Percentiles rank a stretch among this genome's conserved stretches.
These are phyloP conservation scores for Apamea sordens DNA, from an alignment of 2,888 invertebrate species.

Conservation along the genomic window DNA sequence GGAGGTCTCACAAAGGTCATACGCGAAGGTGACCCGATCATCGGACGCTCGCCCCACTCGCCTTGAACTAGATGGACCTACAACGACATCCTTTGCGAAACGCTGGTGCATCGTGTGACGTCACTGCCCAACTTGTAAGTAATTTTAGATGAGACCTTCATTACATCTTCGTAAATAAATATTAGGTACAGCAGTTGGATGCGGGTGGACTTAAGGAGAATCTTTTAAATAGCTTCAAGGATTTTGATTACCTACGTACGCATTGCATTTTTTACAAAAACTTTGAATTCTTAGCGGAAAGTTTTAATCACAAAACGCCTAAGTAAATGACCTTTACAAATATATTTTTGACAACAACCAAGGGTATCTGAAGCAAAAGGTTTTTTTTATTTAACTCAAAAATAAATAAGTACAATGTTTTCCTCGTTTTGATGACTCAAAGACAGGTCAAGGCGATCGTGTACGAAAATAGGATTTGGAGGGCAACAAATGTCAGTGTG, in stretches of 20 bases:
- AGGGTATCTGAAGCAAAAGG: not conserved
- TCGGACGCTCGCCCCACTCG: constrained; percentile 77
- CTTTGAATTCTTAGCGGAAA: not conserved
- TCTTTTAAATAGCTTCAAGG: not conserved
- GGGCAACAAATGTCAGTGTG: constrained; percentile 31
- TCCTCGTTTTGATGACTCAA: constrained; percentile 38
- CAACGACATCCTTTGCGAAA: constrained; percentile 77
- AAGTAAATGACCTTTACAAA: not conserved
- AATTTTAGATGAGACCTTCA: constrained; percentile 21
- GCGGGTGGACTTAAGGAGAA: not conserved
- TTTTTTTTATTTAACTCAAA: constrained; percentile 2
- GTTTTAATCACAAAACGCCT: not conserved
- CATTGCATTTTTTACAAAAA: not conserved
- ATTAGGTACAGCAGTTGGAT: not conserved
- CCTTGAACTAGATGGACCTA: constrained; percentile 84
- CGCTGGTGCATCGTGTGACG: constrained; percentile 53
- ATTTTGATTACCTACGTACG: not conserved
- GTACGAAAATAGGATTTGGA: constrained; percentile 30
- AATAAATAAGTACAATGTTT: constrained; percentile 11
- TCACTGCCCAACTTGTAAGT: constrained; percentile 27
- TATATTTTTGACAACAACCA: not conserved
- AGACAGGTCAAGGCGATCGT: constrained; percentile 50
- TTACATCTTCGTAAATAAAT: not conserved
- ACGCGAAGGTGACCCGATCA: constrained; percentile 83
- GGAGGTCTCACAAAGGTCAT: constrained; percentile 83